Evolutionary conservation across 2,113 vertebrate species (phyloP).

Genomic region (Raphicerus campestris): DNA sequence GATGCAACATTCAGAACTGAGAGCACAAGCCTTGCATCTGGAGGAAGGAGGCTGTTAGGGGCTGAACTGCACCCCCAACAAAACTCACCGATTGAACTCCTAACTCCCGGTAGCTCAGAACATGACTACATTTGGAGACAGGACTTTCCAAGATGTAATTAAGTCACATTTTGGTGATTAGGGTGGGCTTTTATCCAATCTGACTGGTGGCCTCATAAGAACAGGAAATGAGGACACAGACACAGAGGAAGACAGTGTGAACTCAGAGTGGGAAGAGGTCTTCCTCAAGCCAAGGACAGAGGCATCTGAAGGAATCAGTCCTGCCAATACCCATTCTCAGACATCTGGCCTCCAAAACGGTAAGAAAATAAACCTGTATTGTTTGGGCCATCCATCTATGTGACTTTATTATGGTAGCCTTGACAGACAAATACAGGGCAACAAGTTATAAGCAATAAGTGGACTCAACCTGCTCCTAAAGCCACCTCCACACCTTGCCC

Average conservation of each 20-base stretch:
- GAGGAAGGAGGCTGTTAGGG: neutral
- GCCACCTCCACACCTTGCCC: slow-evolving; percentile 22
- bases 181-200: neutral
- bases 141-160: neutral
- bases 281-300: neutral
- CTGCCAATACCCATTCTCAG: neutral
- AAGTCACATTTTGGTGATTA: neutral
- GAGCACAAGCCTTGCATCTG: neutral
- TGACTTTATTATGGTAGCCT: neutral
- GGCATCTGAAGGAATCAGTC: neutral
- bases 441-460: neutral
- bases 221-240: neutral
- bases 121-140: neutral
- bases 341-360: neutral
- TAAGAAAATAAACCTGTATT: neutral
- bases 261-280: neutral
- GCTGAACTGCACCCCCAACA: neutral
- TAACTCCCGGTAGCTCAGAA: neutral
- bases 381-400: neutral
- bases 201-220: neutral
- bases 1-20: neutral
- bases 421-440: neutral
- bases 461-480: neutral
- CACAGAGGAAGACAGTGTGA: neutral
- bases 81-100: neutral